A percentile compares a stretch with the other conserved stretches of the same genome.
Evolutionary conservation across 2,888 invertebrate species (phyloP).

Genomic region (Thymelicus sylvestris): DNA sequence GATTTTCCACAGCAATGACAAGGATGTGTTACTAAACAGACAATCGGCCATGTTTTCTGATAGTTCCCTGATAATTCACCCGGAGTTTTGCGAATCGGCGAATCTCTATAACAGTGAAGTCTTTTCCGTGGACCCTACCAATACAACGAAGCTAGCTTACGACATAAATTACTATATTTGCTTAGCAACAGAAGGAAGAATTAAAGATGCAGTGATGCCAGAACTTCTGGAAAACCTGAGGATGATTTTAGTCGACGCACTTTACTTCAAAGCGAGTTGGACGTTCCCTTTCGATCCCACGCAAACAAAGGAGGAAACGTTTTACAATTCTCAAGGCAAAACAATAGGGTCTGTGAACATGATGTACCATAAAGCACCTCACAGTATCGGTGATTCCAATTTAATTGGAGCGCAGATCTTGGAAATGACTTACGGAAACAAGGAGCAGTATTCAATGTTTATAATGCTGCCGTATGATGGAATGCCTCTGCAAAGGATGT

Average conservation of each 20-base stretch:
- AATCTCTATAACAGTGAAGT: conserved; percentile 80
- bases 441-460: conserved; percentile 86
- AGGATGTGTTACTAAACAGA: conserved; percentile 64
- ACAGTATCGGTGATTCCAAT: conserved; percentile 79
- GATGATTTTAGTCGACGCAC: conserved; percentile 87
- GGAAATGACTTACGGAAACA: conserved; percentile 88
- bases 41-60: conserved; percentile 70
- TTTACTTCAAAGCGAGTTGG: conserved; percentile 91
- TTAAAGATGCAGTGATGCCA: conserved; percentile 86
- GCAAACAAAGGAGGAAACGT: conserved; percentile 81
- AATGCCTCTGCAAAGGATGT: conserved; percentile 73
- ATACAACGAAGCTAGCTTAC: conserved; percentile 75
- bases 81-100: conserved; percentile 73
- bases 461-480: conserved; percentile 86
- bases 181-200: conserved; percentile 87
- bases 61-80: conserved; percentile 61
- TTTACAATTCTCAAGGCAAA: conserved; percentile 84
- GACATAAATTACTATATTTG: conserved; percentile 89
- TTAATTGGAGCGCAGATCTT: conserved; percentile 86
- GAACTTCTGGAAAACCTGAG: conserved; percentile 69
- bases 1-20: conserved; percentile 58
- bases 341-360: conserved; percentile 86
- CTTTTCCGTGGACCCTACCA: conserved; percentile 82
- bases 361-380: conserved; percentile 88
- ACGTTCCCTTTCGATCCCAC: conserved; percentile 86